These are phyloP conservation scores for Gorsachius magnificus DNA, from an alignment of 2,797 vertebrate species.

Conservation along the genomic window DNA sequence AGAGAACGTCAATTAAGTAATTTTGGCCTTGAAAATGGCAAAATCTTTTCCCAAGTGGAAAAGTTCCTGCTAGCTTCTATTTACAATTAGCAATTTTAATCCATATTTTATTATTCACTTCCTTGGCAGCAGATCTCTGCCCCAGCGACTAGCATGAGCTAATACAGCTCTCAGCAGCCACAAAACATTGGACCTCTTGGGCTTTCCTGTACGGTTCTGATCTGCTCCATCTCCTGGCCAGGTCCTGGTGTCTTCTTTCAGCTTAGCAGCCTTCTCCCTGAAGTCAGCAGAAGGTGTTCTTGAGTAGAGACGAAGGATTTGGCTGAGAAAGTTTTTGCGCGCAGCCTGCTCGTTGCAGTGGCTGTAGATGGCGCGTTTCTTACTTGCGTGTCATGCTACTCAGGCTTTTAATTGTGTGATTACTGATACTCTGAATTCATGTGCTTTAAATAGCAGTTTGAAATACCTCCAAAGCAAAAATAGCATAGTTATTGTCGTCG, in stretches of 20 bases:
- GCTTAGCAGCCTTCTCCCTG: not conserved
- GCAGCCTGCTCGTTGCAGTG: not conserved
- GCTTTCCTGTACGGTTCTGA: not conserved
- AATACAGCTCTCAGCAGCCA: not conserved
- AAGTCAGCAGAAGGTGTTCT: not conserved
- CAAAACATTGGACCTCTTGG: not conserved
- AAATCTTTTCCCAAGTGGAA: not conserved
- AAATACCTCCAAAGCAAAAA: not conserved
- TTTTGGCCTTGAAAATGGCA: not conserved
- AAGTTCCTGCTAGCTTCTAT: not conserved
- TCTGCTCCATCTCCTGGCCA: not conserved
- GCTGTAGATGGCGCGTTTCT: not conserved
- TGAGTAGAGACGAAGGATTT: not conserved
- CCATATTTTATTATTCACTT: not conserved
- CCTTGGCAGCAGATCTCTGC: not conserved
- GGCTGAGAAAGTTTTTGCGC: not conserved
- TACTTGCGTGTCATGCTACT: not conserved
- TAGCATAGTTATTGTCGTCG: fast-evolving
- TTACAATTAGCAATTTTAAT: not conserved
- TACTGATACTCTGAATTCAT: not conserved
- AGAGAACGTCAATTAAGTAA: not conserved
- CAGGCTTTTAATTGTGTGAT: not conserved
- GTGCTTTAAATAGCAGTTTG: not conserved
- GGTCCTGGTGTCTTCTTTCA: not conserved
- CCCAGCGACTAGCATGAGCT: not conserved